These are phyloP conservation scores for Bombylius discolor DNA, from an alignment of 2,888 invertebrate genomes.

Conservation along the genomic window DNA sequence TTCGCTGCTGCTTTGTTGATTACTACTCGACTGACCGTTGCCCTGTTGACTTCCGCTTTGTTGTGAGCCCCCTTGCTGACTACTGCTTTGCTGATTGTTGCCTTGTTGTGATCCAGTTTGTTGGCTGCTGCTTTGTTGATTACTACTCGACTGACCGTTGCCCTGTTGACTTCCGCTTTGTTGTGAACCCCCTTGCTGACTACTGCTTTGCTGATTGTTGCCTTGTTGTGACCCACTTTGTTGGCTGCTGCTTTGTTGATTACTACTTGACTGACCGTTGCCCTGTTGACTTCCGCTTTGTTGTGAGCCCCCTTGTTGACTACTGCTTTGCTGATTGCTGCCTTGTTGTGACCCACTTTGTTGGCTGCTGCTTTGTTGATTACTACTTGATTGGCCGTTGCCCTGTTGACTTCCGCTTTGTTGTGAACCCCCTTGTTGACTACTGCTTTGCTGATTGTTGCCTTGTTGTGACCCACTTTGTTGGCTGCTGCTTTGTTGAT, in stretches of 20 bases:
- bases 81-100: neutral
- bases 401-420: neutral
- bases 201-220: neutral
- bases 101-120: neutral
- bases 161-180: neutral
- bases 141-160: too few relatives aligned
- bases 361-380: neutral
- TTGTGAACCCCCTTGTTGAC: neutral
- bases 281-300: neutral
- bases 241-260: neutral
- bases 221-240: neutral
- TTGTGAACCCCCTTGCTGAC: neutral
- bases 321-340: neutral
- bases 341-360: neutral
- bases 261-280: too few relatives aligned
- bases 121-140: too few relatives aligned
- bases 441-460: neutral
- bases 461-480: neutral
- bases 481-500: neutral
- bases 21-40: neutral
- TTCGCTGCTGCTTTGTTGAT: neutral
- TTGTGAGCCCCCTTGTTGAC: neutral
- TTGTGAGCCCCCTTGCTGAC: neutral
- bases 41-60: neutral
- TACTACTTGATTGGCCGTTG: neutral